These are phyloP conservation scores for Xanthorhoe designata DNA, from an alignment of 2,888 invertebrate genomes.

Conservation along the genomic window DNA sequence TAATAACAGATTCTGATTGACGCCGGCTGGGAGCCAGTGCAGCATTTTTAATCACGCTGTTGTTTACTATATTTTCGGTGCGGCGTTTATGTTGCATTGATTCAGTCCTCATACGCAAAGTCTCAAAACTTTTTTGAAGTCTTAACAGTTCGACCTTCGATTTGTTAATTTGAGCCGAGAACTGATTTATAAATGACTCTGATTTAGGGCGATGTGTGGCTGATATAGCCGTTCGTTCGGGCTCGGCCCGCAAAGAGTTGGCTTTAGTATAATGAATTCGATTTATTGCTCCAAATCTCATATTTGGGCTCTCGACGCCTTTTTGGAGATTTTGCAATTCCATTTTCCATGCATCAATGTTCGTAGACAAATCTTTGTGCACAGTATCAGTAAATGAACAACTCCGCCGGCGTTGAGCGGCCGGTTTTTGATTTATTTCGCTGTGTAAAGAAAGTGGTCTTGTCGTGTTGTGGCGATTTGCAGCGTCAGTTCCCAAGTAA, in stretches of 20 bases:
- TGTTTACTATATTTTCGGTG: background rate
- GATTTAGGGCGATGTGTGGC: constrained; percentile 22
- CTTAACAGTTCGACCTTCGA: constrained; percentile 16
- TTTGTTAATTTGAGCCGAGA: constrained; percentile 21
- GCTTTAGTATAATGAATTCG: constrained; percentile 2
- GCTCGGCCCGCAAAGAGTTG: background rate
- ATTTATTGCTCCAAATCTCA: constrained; percentile 3
- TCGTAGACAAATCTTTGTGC: background rate
- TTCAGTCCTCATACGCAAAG: constrained; percentile 6
- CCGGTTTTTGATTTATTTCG: constrained; percentile 14
- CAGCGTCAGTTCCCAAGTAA: background rate
- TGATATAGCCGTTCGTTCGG: constrained; percentile 1
- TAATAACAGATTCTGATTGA: constrained; percentile 15
- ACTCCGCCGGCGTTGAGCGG: constrained; percentile 19
- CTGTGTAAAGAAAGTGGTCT: constrained; percentile 26
- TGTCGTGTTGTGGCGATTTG: constrained; percentile 8
- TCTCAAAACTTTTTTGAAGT: constrained; percentile 20
- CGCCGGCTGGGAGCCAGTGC: background rate
- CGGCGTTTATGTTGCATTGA: background rate
- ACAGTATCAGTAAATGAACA: constrained; percentile 17
- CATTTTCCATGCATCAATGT: constrained; percentile 11
- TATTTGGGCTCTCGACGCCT: constrained; percentile 5
- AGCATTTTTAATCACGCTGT: background rate
- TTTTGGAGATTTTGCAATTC: constrained; percentile 9
- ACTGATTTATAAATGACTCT: constrained; percentile 17